Percentiles rank a stretch among this genome's conserved stretches.
phyloP scores from a whole-genome alignment of 2,797 vertebrate species.

The Pangasius mekongensis region DNA sequence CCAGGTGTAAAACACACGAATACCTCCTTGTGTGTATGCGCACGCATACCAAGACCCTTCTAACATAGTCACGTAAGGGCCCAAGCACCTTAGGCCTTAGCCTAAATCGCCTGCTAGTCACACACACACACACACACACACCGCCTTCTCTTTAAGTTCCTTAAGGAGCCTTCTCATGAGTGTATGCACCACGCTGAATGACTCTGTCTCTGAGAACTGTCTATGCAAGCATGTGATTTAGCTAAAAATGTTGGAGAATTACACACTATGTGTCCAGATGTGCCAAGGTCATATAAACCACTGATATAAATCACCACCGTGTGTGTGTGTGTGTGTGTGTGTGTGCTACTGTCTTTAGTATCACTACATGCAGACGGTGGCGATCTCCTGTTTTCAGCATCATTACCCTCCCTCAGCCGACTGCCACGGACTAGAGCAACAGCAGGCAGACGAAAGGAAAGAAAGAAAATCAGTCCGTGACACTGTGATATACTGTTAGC shows the following conservation, averaged over 20 bases:
- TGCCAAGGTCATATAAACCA: neutral
- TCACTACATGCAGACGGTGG: neutral
- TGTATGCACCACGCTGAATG: neutral
- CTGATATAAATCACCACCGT: neutral
- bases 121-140: too few species aligned
- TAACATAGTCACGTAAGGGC: neutral
- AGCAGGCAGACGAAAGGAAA: neutral
- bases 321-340: neutral
- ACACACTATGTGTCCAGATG: neutral
- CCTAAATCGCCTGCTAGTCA: too few species aligned
- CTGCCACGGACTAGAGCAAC: neutral
- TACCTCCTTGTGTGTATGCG: neutral
- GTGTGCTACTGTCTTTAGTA: neutral
- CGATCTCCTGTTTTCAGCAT: slow-evolving; percentile 10
- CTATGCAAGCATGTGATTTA: neutral
- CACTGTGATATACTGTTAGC: neutral
- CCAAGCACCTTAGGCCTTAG: too few species aligned
- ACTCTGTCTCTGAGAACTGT: neutral
- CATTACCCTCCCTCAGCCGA: neutral
- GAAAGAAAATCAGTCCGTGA: neutral
- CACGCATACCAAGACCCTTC: too few species aligned
- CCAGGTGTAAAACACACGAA: neutral
- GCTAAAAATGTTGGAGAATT: neutral
- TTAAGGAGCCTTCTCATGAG: neutral
- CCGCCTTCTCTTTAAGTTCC: too few species aligned